Evolutionary conservation across 2,113 vertebrate genomes (phyloP), one percentile per base, ranked within the genome.

Genomic region (Mustelus asterias): DNA sequence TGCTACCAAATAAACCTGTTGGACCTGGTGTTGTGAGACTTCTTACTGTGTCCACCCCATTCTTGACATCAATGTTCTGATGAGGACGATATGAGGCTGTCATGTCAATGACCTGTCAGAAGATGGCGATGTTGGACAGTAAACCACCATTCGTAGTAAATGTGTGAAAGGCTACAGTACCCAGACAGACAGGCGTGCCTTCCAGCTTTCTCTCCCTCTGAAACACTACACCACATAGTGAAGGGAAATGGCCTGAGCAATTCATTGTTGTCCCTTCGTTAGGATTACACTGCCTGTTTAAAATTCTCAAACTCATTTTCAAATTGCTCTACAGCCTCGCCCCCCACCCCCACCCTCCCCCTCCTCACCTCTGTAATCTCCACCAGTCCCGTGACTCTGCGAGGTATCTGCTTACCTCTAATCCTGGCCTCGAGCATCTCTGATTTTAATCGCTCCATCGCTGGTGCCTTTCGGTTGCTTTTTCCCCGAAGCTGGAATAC

Each of bases 91-190:
- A 29, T 16, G 76, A 14, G 14, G 29, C 58, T 90, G 88, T 63
- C 22, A 24, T 24, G 33, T 6, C 88, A 63, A 29, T 65, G 20
- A 5, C 20, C 33, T 0, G 89, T 60, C 89, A 92, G 58, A 63
- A 65, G 89, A 92, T 92, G 89, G 89, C 58, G n/a, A n/a, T 92
- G 89, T 92, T 65, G 89, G 18, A 65, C 58, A 65, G 58, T n/a
- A 33, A 92, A 18, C 89, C 8, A 20, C 33, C 89, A 18, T 6
- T 22, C 13, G 4, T 37, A 58, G 22, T 48, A 44, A 86, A 41
- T 70, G 6, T 7, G 41, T 88, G 22, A 54, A 48, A 54, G 20
- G 44, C 48, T 26, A 9, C 11, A 20, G 3, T 90, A 2, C 13
- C 58, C n/a, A 18, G 60, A 54, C 48, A 54, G 48, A 4, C 48